phyloP scores from a whole-genome alignment of 2,888 invertebrate genomes.

The Sesamia inferens region DNA sequence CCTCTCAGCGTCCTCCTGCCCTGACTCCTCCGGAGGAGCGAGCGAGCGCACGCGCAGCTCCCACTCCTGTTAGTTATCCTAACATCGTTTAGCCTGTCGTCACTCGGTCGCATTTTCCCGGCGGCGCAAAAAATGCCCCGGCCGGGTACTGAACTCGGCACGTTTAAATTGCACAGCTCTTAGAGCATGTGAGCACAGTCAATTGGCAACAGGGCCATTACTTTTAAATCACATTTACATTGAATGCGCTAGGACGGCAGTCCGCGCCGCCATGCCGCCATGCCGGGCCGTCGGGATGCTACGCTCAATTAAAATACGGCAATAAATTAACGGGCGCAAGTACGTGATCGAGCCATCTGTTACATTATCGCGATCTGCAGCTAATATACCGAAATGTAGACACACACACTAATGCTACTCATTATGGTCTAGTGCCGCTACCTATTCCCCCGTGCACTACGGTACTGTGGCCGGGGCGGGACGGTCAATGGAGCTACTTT shows the following conservation, averaged over 20 bases:
- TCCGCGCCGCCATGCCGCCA: constrained; percentile 18
- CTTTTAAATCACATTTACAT: constrained; percentile 85
- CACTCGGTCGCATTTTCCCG: constrained; percentile 55
- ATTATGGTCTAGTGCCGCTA: not conserved
- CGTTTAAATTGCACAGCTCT: constrained; percentile 61
- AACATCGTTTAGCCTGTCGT: constrained; percentile 56
- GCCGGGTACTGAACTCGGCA: constrained; percentile 62
- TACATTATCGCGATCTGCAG: constrained; percentile 44
- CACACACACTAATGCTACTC: not conserved
- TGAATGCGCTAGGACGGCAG: constrained; percentile 80
- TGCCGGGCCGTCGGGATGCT: constrained; percentile 69
- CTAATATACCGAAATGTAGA: not conserved
- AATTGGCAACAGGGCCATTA: constrained; percentile 82
- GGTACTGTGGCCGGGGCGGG: not conserved
- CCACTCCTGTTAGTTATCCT: constrained; percentile 56
- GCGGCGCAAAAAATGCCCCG: constrained; percentile 57
- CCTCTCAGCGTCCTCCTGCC: constrained; percentile 34
- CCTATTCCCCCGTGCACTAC: not conserved
- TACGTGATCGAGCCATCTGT: constrained; percentile 51
- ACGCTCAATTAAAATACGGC: constrained; percentile 86
- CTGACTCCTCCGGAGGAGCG: constrained; percentile 24
- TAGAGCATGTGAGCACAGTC: constrained; percentile 63
- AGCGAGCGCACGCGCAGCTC: constrained; percentile 60
- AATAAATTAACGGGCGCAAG: constrained; percentile 82
- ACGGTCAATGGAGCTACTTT: constrained; percentile 26